Evolutionary conservation across 2,797 vertebrate genomes (phyloP), one percentile per base, ranked within the genome.

Genomic region (Glyptemys insculpta): DNA sequence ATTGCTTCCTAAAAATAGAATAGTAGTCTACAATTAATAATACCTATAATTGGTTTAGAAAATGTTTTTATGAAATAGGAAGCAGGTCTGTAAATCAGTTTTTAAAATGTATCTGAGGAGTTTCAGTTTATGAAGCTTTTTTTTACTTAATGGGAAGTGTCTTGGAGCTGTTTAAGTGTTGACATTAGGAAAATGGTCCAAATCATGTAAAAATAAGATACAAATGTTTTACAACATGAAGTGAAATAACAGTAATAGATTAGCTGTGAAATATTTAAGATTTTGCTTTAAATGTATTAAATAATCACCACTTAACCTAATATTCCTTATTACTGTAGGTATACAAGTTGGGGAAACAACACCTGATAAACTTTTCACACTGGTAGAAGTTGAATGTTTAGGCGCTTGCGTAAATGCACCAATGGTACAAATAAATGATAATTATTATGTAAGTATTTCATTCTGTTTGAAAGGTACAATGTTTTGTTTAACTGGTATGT

Each of bases 391-490:
- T 88, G 99, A 99, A 98, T 99, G 99, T 96, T 98, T 99, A 93
- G 99, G 99, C 81, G 99, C 99, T 87, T 99, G 99, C 96, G 99
- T 99, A 93, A 99, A 99, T 19, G 99, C 99, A 78, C 99, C 99
- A 0, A 99, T 99, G 99, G 99, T 99, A 96, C 99, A 99, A 98
- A 99, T 99, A 98, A 99, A 99, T 93, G 99, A 99, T 98, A 98
- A 99, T 98, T 99, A 99, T 97, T 99, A 99, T 76, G 99, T 99
- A 98, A 99, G 99, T 99, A 97, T 82, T 88, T 34, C 31, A 81
- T 34, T 94, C 72, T 16, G 34, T 85, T 93, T 87, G 50, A 78
- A 88, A 90, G 80, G 7, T 89, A 31, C n/a, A 25, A 47, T 62
- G 59, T 5, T 50, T 50, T 18, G 2, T 7, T 90, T 49, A 82